Percentiles rank a stretch among this genome's conserved stretches.
phyloP scores from a whole-genome alignment of 2,888 invertebrate species.

The Steinernema scapterisci region DNA sequence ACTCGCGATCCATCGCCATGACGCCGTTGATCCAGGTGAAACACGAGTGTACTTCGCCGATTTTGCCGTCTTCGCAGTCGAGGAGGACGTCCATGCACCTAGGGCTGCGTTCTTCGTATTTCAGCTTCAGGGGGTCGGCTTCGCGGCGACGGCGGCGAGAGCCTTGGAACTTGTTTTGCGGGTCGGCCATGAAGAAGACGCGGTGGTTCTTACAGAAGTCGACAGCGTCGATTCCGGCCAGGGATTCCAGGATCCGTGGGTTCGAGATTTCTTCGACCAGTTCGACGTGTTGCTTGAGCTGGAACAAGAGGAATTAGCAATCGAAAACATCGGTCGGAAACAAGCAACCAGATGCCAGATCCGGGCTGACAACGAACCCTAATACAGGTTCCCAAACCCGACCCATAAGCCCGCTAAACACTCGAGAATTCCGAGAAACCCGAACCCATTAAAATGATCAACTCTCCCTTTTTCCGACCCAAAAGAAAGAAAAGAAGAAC shows the following conservation, averaged over 20 bases:
- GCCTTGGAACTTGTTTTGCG: background rate
- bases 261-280: constrained; percentile 13
- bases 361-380: no score
- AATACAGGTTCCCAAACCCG: no score
- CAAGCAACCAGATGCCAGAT: no score
- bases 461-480: background rate
- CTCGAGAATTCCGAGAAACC: no score
- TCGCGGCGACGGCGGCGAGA: constrained; percentile 1
- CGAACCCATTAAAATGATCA: no score
- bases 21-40: constrained; percentile 44
- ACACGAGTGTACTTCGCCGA: constrained; percentile 40
- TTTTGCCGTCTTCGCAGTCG: constrained; percentile 38
- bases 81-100: constrained; percentile 42
- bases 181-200: constrained; percentile 26
- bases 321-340: background rate
- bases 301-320: background rate
- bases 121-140: constrained; percentile 24
- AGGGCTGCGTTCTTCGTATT: constrained; percentile 37
- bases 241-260: background rate
- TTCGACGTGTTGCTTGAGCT: constrained; percentile 18
- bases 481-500: background rate
- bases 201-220: constrained; percentile 1
- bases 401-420: no score
- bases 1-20: constrained; percentile 40
- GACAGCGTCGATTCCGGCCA: constrained; percentile 17